Evolutionary conservation across 2,888 invertebrate species (phyloP), one percentile per base, ranked within the genome.

Genomic region (Apodemia zela): DNA sequence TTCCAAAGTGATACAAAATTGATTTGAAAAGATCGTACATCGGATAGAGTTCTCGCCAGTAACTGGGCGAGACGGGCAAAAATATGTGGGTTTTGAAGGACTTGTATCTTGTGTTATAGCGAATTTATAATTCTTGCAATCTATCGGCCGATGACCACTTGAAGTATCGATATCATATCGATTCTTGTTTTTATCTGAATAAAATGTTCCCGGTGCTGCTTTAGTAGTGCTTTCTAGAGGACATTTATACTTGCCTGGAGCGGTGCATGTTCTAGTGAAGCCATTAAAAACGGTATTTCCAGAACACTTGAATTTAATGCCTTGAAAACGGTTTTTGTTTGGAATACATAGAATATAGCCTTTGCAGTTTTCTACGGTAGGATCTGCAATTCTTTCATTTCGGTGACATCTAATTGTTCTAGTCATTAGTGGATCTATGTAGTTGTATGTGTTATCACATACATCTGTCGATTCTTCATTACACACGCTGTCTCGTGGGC

Each of bases 291-390:
- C 73, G 0, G 91, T 91, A 38, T 80, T 81, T 0, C 90, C 91
- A 0, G 86, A 79, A 65, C 92, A 92, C 67, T 86, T 85, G 68
- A 90, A 91, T 65, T 88, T 89, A 62, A 90, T 87, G 17, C 87
- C 89, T 77, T 89, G 89, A 69, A 89, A 88, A 45, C 85, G 82
- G 64, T 82, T 84, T 66, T 83, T 87, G 68, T 87, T 89, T 0
- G 87, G 82, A 25, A 91, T 85, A 69, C 92, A 92, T 0, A 91
- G 74, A 51, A 92, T 89, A 69, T 91, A 92, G 8, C 89, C 90
- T 73, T 91, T 91, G 72, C 92, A 92, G 4, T 79, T 84, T 0
- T 87, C 81, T 0, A 90, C 85, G 63, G 74, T 85, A 0, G 89
- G 84, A 65, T 92, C 91, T 0, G 85, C 87, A 10, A 91, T 79